Evolutionary conservation across 2,888 invertebrate species (phyloP).

Genomic region (Prosopocoilus inquinatus): DNA sequence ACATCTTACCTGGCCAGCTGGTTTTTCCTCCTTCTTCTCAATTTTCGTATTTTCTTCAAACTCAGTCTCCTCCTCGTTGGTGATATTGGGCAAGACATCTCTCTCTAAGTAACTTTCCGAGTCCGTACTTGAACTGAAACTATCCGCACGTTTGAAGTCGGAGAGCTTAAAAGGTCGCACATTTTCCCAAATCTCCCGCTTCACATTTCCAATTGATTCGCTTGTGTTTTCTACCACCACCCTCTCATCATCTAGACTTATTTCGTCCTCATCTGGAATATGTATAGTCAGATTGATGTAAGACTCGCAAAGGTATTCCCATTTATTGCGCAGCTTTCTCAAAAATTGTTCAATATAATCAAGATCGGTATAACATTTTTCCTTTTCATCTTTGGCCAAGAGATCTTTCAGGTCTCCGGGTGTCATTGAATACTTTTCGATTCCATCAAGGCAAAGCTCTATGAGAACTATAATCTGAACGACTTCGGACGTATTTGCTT

Average conservation of each 20-base stretch:
- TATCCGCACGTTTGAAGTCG: slow-evolving; percentile 55
- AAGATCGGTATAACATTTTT: slow-evolving; percentile 40
- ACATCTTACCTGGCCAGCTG: background rate
- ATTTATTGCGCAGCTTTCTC: slow-evolving; percentile 44
- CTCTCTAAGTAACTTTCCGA: slow-evolving; percentile 48
- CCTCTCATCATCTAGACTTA: slow-evolving; percentile 29
- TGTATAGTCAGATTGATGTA: slow-evolving; percentile 46
- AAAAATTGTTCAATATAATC: slow-evolving; percentile 48
- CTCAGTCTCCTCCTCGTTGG: slow-evolving; percentile 46
- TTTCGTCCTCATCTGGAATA: slow-evolving; percentile 38
- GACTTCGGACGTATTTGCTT: slow-evolving; percentile 89
- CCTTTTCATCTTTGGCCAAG: slow-evolving; percentile 49
- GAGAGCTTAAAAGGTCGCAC: slow-evolving; percentile 54
- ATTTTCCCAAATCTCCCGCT: slow-evolving; percentile 20
- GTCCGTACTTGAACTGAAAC: slow-evolving; percentile 43
- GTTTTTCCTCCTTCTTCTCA: slow-evolving; percentile 27
- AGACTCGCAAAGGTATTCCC: slow-evolving; percentile 48
- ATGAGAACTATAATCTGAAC: slow-evolving; percentile 84
- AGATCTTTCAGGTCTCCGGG: slow-evolving; percentile 63
- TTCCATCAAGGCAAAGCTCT: slow-evolving; percentile 77
- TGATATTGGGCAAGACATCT: slow-evolving; percentile 45
- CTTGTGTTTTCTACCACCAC: slow-evolving; percentile 26
- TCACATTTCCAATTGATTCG: slow-evolving; percentile 4
- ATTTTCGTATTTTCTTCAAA: slow-evolving; percentile 26
- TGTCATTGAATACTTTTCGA: slow-evolving; percentile 62